phyloP scores from a whole-genome alignment of 1,140 invertebrate species.

The Drosophila azteca region DNA sequence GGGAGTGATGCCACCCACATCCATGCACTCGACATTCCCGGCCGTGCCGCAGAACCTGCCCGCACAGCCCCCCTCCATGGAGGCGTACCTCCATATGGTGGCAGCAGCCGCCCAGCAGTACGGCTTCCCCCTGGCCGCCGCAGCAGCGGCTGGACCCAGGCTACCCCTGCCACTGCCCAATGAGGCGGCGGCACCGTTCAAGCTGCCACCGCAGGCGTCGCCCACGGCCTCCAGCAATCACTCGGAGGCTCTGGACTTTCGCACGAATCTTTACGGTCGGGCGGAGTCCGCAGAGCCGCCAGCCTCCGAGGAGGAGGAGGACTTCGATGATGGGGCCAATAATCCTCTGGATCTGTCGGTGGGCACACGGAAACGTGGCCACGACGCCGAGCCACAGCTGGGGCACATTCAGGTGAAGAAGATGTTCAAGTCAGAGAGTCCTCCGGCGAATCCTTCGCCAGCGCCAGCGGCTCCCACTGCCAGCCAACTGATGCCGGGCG shows the following conservation, averaged over 20 bases:
- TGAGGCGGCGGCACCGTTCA: slow-evolving; percentile 77
- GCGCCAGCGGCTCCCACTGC: slow-evolving; percentile 87
- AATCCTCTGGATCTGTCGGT: slow-evolving; percentile 91
- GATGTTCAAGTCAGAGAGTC: slow-evolving; percentile 84
- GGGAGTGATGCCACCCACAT: slow-evolving; percentile 80
- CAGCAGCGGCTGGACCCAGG: slow-evolving; percentile 84
- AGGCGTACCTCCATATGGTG: slow-evolving; percentile 89
- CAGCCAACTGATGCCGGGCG: slow-evolving; percentile 87
- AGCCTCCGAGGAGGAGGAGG: slow-evolving; percentile 85
- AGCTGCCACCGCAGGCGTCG: slow-evolving; percentile 83
- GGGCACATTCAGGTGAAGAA: slow-evolving; percentile 81
- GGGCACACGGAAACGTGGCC: slow-evolving; percentile 88
- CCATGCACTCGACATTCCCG: slow-evolving; percentile 83
- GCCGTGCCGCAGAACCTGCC: slow-evolving; percentile 85
- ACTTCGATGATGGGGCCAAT: slow-evolving; percentile 74
- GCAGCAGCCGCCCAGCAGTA: slow-evolving; percentile 88
- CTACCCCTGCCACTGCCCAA: slow-evolving; percentile 86
- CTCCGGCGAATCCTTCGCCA: slow-evolving; percentile 87
- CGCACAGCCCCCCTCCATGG: slow-evolving; percentile 90
- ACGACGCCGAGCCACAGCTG: slow-evolving; percentile 70
- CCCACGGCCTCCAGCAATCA: slow-evolving; percentile 76
- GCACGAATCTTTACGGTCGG: slow-evolving; percentile 70
- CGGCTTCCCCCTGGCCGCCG: slow-evolving; percentile 88
- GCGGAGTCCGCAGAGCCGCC: slow-evolving; percentile 72
- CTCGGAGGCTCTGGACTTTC: slow-evolving; percentile 78